Conservation (phyloP, 2,888 invertebrate genomes). For the Rhingia campestris region DNA sequence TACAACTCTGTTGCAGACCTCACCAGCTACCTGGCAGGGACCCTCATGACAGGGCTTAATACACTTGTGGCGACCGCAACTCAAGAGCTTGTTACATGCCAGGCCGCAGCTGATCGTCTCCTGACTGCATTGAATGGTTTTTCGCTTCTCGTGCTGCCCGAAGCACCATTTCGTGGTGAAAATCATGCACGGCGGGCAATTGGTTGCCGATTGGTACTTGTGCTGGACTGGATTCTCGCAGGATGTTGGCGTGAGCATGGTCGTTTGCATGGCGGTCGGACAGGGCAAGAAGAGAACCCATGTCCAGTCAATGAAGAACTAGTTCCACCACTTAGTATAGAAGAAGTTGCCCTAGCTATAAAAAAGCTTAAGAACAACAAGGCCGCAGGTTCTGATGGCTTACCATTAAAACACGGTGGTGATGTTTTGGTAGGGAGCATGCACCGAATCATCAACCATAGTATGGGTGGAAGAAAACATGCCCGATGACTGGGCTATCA, state of each 20-base stretch:
- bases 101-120: constrained; percentile 95
- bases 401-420: no score
- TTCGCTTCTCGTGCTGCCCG: constrained; percentile 91
- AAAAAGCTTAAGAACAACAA: no score
- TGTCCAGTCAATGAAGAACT: no score
- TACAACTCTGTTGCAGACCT: constrained; percentile 92
- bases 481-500: no score
- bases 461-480: no score
- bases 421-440: no score
- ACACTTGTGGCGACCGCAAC: constrained; percentile 94
- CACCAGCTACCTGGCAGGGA: constrained; percentile 86
- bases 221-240: constrained; percentile 94
- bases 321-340: no score
- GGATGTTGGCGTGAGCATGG: constrained; percentile 90
- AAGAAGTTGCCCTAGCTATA: no score
- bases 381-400: no score
- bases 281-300: no score
- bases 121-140: constrained; percentile 89
- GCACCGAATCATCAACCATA: no score
- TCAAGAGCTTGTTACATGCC: constrained; percentile 90
- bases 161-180: constrained; percentile 93
- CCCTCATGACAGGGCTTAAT: constrained; percentile 91
- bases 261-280: constrained; percentile 90
- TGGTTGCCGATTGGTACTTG: constrained; percentile 88
- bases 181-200: constrained; percentile 93